These are phyloP conservation scores for Chloroceryle aenea DNA, from an alignment of 2,113 vertebrate genomes.

Conservation along the genomic window DNA sequence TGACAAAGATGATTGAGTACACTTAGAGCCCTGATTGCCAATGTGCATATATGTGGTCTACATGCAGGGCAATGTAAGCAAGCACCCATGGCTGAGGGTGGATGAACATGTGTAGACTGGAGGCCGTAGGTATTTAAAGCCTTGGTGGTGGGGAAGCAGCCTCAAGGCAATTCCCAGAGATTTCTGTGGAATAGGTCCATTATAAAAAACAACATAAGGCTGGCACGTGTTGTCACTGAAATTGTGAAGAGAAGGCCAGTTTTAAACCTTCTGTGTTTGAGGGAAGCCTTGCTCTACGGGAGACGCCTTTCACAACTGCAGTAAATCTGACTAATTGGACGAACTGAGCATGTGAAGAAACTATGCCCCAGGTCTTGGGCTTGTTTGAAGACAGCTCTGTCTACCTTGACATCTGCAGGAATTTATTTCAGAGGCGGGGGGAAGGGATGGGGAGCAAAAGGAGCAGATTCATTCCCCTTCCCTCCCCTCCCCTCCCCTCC, in stretches of 20 bases:
- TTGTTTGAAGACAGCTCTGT: constrained; percentile 26
- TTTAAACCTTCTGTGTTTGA: not conserved
- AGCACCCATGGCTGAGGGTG: not conserved
- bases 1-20: not conserved
- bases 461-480: not conserved
- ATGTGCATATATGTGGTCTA: fast-evolving
- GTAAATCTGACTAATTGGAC: constrained; percentile 41
- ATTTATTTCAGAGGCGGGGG: not conserved
- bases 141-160: not conserved
- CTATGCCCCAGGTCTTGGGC: constrained; percentile 17
- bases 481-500: no score
- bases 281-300: not conserved
- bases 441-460: not conserved
- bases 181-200: not conserved
- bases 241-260: not conserved
- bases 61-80: fast-evolving
- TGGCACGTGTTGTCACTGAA: not conserved
- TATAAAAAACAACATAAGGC: fast-evolving
- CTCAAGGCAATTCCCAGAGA: not conserved
- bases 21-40: not conserved
- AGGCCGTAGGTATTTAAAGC: not conserved
- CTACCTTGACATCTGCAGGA: constrained; percentile 38
- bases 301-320: not conserved
- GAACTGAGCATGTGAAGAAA: constrained; percentile 3
- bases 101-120: not conserved